Evolutionary conservation across 2,113 vertebrate genomes (phyloP), one percentile per base, ranked within the genome.

Genomic region (Cnemophilus loriae): DNA sequence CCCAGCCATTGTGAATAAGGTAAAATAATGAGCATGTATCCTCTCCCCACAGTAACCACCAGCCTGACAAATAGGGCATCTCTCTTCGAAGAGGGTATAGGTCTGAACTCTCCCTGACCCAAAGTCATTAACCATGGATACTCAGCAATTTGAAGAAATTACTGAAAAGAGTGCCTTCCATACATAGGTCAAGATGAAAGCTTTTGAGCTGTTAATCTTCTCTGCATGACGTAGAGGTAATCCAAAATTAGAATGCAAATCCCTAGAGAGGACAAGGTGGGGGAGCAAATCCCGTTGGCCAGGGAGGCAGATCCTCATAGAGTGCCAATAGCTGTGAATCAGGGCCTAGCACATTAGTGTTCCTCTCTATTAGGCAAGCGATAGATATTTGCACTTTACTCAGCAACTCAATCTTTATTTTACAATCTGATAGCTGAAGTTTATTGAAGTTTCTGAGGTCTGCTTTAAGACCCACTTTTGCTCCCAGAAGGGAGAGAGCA

Each of bases 261-360:
- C 56, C 44, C 56, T n/a, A 28, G 35, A 61, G 22, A 9, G 26
- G 44, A 71, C 30, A 76, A 21, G 46, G 20, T 50, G 90, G 18
- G 47, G 42, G 27, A 63, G 27, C 7, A 90, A 63, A 84, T 76
- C 59, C 50, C 7, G 4, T 24, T 46, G 53, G 39, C 30, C 18
- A 26, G 11, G 10, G 59, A 86, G 12, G 35, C 46, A 84, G 78
- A 57, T 76, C 41, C 16, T 41, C 19, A 5, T 37, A 49, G 30
- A 1, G 0, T n/a, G 49, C 22, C 2, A 4, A 50, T 16, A 26
- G 33, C 73, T 81, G 39, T 18, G 52, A 53, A 52, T 8, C 1
- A 1, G 46, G 30, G 20, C 23, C 33, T 19, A n/a, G 28, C 20
- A 42, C 4, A 0, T 27, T 56, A 0, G 0, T 26, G 37, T 12